These are phyloP conservation scores for Catharus bicknelli DNA, from an alignment of 2,113 vertebrate species.

Conservation along the genomic window DNA sequence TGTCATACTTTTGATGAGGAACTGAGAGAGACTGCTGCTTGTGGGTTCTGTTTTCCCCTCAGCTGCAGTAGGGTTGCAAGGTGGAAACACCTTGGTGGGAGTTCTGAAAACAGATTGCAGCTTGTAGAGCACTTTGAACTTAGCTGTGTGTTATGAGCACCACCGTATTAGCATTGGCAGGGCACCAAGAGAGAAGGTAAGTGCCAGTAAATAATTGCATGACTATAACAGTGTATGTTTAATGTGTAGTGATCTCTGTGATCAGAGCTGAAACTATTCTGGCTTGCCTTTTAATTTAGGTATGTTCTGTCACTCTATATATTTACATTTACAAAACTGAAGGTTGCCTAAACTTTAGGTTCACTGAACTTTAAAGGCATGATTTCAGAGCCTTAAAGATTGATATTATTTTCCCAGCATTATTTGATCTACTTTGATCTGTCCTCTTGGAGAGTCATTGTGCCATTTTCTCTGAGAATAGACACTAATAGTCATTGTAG, in stretches of 20 bases:
- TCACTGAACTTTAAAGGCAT: background rate
- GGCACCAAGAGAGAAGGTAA: background rate
- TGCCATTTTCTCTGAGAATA: background rate
- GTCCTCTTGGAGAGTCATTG: background rate
- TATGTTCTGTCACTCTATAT: background rate
- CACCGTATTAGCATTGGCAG: background rate
- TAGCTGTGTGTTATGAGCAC: background rate
- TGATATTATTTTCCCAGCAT: background rate
- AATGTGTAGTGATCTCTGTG: background rate
- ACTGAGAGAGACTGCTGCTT: background rate
- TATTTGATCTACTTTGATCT: background rate
- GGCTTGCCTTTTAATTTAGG: background rate
- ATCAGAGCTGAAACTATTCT: background rate
- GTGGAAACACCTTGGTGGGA: background rate
- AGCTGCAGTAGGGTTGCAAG: background rate
- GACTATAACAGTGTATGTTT: background rate
- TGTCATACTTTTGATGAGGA: background rate
- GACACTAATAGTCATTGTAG: background rate
- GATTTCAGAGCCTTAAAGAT: background rate
- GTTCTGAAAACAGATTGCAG: background rate
- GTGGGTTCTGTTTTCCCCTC: background rate
- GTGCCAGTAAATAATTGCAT: conserved; percentile 1
- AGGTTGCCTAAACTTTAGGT: background rate
- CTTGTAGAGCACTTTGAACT: background rate
- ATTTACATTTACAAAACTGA: background rate